phyloP scores from a whole-genome alignment of 2,113 vertebrate species.

The Smithornis capensis region DNA sequence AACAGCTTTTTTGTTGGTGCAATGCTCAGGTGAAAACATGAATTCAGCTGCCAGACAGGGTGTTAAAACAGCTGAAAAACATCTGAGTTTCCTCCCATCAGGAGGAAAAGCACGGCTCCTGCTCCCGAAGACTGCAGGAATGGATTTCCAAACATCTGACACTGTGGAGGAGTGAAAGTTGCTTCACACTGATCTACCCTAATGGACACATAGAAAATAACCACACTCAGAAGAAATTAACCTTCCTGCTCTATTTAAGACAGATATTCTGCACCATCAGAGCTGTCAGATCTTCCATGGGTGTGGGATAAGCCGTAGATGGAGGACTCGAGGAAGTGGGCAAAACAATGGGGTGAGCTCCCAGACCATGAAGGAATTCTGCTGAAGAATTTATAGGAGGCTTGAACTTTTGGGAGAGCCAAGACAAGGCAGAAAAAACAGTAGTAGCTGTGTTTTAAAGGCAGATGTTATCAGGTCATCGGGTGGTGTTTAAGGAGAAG shows the following conservation, averaged over 20 bases:
- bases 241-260: not conserved
- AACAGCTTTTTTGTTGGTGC: rapidly evolving
- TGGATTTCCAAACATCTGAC: not conserved
- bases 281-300: not conserved
- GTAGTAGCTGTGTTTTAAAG: not conserved
- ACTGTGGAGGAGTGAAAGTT: not conserved
- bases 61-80: not conserved
- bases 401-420: not conserved
- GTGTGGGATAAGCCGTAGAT: not conserved
- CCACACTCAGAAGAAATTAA: not conserved
- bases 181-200: not conserved
- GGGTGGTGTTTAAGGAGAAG: not conserved
- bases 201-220: not conserved
- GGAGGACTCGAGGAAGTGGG: not conserved
- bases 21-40: not conserved
- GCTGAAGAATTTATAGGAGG: not conserved
- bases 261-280: not conserved
- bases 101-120: not conserved
- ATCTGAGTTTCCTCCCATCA: not conserved
- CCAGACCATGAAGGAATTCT: not conserved
- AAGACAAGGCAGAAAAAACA: not conserved
- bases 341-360: rapidly evolving
- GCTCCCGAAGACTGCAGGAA: not conserved
- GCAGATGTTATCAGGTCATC: not conserved
- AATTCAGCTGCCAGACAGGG: not conserved